Base-by-base conservation (phyloP, 2,113 vertebrate genomes). In the Amblyornis subalaris region DNA sequence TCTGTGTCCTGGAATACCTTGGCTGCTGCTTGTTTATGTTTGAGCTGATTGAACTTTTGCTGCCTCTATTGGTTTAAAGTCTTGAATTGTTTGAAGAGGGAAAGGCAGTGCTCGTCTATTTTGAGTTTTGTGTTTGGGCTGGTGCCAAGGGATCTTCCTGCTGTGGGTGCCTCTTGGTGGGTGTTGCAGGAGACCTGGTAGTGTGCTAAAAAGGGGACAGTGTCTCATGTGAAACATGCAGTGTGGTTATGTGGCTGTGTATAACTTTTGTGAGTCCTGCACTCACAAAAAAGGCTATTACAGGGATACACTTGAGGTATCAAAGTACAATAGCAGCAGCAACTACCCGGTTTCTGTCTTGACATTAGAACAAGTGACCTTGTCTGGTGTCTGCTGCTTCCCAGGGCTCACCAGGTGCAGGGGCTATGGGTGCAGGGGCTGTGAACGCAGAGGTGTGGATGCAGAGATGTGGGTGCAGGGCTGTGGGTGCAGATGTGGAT, bases 161-260 rank as follows among this genome's bases (percentile, higher is more conserved):
- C 65, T 77, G 36, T 18, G 44, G 54, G 62, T 36, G 36, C 48
- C 51, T 69, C 65, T 17, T 47, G 26, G 55, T 20, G 24, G 60
- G 38, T 51, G 78, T 78, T 76, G 64, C 44, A 8, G 64, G 33
- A 25, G 48, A 7, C 38, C 8, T 19, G 36, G 22, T 14, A 15
- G 14, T 1, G 17, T 14, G 38, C 60, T 26, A 14, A n/a, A 19
- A 40, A 19, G 69, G 7, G 15, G 44, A 4, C 24, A 40, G 40
- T 6, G 61, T 44, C 17, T 51, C 8, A 6, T 0, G 16, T 40
- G 28, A 19, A 25, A 18, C 8, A 13, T 38, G 36, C 42, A 6
- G 23, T 17, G 35, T 23, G 8, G 47, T 19, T 74, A 26, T 33
- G 48, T 35, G 54, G 53, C 14, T 48, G 3, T 25, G 42, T 25